Conservation (phyloP, 2,888 invertebrate genomes). For the Salticus scenicus region DNA sequence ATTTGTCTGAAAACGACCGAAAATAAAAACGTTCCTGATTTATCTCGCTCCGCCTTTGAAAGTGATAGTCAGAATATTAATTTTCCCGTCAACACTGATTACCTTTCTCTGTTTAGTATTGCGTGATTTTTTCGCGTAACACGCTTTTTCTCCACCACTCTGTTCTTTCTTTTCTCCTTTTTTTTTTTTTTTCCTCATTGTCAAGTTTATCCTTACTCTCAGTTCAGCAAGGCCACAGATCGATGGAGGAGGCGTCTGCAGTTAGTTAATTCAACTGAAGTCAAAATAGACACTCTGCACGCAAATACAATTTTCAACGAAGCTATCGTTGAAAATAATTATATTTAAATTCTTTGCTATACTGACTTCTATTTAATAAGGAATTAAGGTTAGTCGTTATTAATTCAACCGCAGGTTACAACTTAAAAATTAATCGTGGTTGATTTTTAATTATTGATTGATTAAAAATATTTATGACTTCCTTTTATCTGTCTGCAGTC, state of each 20-base stretch:
- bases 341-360: background rate
- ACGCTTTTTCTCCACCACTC: background rate
- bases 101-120: background rate
- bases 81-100: background rate
- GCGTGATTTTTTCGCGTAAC: slow-evolving; percentile 2
- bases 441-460: too few species aligned
- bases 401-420: too few species aligned
- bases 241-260: background rate
- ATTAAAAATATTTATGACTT: too few species aligned
- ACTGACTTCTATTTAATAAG: too few species aligned
- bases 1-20: too few species aligned
- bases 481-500: too few species aligned
- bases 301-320: background rate
- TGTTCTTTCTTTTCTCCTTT: too few species aligned
- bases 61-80: background rate
- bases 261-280: background rate
- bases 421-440: too few species aligned
- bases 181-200: background rate
- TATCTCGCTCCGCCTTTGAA: background rate
- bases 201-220: background rate
- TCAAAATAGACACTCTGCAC: background rate
- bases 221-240: background rate
- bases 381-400: background rate
- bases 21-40: too few species aligned
- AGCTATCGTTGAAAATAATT: background rate